Evolutionary conservation across 1,140 invertebrate genomes (phyloP).

Genomic region (Drosophila tristis): DNA sequence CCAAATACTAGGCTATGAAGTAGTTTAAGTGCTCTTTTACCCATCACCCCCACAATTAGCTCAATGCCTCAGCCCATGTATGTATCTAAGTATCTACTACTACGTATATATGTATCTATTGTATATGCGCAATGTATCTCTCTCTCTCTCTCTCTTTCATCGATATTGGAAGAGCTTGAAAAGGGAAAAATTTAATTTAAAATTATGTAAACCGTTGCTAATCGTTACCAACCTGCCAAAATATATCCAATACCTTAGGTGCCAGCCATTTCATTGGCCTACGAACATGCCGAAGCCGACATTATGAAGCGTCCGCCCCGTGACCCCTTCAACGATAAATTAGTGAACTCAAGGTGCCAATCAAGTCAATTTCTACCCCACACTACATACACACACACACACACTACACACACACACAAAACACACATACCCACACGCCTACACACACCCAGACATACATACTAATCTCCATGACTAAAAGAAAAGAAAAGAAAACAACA

Average conservation of each 20-base stretch:
- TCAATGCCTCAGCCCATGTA: not conserved
- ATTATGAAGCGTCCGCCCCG: conserved; percentile 99
- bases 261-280: conserved; percentile 99
- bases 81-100: conserved; percentile 15
- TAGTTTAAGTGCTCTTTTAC: conserved; percentile 49
- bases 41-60: too few relatives aligned
- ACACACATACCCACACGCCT: conserved; percentile 14
- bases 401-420: conserved; percentile 15
- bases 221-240: conserved; percentile 72
- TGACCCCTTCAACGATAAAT: conserved; percentile 97
- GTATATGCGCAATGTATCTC: too few relatives aligned
- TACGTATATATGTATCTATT: not conserved
- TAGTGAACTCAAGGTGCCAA: conserved; percentile 98
- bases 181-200: conserved; percentile 10
- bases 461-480: conserved; percentile 62
- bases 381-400: conserved; percentile 35
- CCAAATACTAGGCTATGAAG: conserved; percentile 32
- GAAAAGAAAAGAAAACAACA: not conserved
- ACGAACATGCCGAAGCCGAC: conserved; percentile 99
- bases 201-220: conserved; percentile 69
- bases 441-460: conserved; percentile 27
- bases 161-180: conserved; percentile 1
- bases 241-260: conserved; percentile 88
- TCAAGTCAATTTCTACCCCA: conserved; percentile 76
- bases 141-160: too few relatives aligned